Evolutionary conservation across 2,797 vertebrate genomes (phyloP), one percentile per base, ranked within the genome.

Genomic region (Anolis apletophallus): DNA sequence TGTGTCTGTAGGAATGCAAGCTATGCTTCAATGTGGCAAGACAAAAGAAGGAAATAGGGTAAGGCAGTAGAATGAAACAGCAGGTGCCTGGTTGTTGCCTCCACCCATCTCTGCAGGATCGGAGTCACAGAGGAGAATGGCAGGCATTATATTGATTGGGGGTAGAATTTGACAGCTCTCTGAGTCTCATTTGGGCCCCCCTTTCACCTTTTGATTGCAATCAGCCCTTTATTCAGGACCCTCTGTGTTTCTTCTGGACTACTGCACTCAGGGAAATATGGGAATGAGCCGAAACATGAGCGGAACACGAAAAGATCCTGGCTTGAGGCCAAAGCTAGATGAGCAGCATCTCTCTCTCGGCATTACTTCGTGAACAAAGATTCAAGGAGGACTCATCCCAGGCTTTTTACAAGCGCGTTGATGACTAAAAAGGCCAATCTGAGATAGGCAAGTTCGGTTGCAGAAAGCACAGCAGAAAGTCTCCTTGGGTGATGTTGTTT

Each of bases 171-270:
- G 0, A 75, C 81, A 68, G 90, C 88, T 87, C 94, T 90, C 87
- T 91, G 50, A 59, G 1, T 0, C 81, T 91, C 10, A 13, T 85
- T 92, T 90, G 88, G 88, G 80, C 82, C 85, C 81, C 86, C 61
- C 88, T 83, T 72, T 91, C 73, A 78, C 92, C 91, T n/a, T 79
- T 94, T 94, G 95, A 95, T 95, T 95, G 95, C 94, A 95, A 95
- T 95, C 95, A 95, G 91, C 84, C 87, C 90, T 86, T 94, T 93
- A 94, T 94, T 94, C 93, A 93, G 87, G 80, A 50, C 81, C 85
- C 88, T 92, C 90, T 81, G 91, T 93, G 94, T 93, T 90, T 89
- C 85, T 19, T 88, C 92, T 84, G 89, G 3, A 1, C 89, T 94
- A 94, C 36, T 32, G 34, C 54, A 10, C 26, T 79, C 36, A 46